phyloP scores from a whole-genome alignment of 2,888 invertebrate genomes.

The Incurvaria masculella region DNA sequence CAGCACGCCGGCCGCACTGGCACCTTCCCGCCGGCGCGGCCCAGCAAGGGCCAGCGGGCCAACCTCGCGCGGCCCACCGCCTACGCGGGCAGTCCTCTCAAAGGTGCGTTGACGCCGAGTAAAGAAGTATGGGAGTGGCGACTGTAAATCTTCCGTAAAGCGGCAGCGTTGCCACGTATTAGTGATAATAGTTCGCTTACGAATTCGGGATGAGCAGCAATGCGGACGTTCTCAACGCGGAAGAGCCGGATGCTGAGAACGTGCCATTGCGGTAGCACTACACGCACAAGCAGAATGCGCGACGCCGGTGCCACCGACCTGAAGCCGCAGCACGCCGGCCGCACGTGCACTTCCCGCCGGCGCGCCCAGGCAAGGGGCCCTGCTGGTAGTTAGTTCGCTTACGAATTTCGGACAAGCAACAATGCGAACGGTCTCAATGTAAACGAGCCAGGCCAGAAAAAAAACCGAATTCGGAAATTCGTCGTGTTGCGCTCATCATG shows the following conservation, averaged over 20 bases:
- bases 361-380: slow-evolving; percentile 38
- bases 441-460: slow-evolving; percentile 36
- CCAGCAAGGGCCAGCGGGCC: slow-evolving; percentile 44
- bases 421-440: slow-evolving; percentile 38
- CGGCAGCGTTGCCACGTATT: slow-evolving; percentile 15
- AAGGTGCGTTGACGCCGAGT: no score
- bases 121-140: no score
- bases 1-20: slow-evolving; percentile 36
- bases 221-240: slow-evolving; percentile 36
- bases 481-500: no score
- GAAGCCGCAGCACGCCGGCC: slow-evolving; percentile 31
- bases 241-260: slow-evolving; percentile 42
- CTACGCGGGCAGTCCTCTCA: slow-evolving; percentile 37
- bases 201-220: slow-evolving; percentile 18
- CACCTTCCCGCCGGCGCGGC: slow-evolving; percentile 45
- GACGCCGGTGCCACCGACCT: slow-evolving; percentile 39
- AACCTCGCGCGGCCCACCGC: slow-evolving; percentile 39
- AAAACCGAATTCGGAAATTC: no score
- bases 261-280: slow-evolving; percentile 47
- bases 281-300: slow-evolving; percentile 44
- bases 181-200: background rate
- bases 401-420: slow-evolving; percentile 1
- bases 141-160: slow-evolving; percentile 42
- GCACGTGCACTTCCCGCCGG: slow-evolving; percentile 49
- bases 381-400: background rate